Evolutionary conservation across 2,113 vertebrate genomes (phyloP).

Genomic region (Paracanthobrama guichenoti): DNA sequence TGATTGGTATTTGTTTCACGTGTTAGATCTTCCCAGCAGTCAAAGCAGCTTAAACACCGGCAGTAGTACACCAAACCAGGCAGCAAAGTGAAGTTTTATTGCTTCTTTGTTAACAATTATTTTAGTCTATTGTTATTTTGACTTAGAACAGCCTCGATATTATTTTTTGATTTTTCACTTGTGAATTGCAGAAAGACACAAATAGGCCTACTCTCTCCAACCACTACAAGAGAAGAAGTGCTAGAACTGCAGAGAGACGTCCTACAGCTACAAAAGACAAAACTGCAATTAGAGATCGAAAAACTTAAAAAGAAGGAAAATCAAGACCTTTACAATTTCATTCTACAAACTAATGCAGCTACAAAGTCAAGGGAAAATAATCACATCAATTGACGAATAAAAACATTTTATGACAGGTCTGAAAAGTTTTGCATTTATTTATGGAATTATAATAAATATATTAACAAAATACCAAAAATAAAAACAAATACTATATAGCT

Average conservation of each 20-base stretch:
- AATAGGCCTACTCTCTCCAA: neutral
- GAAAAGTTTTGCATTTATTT: no score
- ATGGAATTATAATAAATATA: neutral
- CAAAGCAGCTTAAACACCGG: neutral
- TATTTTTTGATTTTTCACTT: neutral
- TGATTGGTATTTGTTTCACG: neutral
- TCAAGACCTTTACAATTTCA: neutral
- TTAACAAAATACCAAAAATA: neutral
- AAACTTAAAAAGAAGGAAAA: constrained; percentile 2
- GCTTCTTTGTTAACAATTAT: neutral
- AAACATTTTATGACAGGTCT: neutral
- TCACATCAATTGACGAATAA: neutral
- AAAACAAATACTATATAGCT: no score
- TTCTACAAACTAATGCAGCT: neutral
- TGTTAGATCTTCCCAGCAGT: neutral
- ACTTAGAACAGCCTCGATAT: neutral
- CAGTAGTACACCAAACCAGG: neutral
- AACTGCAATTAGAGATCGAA: neutral
- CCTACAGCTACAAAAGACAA: neutral
- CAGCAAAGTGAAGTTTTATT: neutral
- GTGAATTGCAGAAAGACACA: neutral
- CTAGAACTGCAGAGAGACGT: neutral
- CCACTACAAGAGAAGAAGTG: neutral
- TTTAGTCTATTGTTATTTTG: no score
- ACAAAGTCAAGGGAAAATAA: neutral